Evolutionary conservation across 2,888 invertebrate genomes (phyloP), one percentile per base, ranked within the genome.

Genomic region (Scaptomyza parva): DNA sequence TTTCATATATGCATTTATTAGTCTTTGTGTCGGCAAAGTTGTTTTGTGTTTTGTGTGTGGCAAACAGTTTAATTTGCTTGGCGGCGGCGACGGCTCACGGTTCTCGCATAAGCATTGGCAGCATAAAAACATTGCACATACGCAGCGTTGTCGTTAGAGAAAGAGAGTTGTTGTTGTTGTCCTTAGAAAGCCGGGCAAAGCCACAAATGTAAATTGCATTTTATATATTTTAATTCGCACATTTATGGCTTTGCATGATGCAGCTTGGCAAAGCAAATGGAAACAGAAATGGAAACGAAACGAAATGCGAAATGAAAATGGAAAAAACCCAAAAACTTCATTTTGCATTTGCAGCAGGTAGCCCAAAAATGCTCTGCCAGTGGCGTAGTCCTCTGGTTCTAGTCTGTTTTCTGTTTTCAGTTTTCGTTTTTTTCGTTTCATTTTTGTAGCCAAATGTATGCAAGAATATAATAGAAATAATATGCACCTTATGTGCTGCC

Each of bases 171-270:
- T n/a, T n/a, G n/a, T n/a, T n/a, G n/a, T 22, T 26, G 8, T 22
- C n/a, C 0, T 17, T 11, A n/a, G 7, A 14, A 35, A 35, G 59
- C 44, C 5, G 24, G 26, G 41, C 7, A 64, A 58, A 58, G 62
- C 81, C 61, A 55, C 62, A 67, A 72, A 81, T 68, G 64, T 71
- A 83, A 68, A 77, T 80, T 75, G 66, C 75, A 68, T 78, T 78
- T 78, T 69, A 71, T 77, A 62, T 64, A 76, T 76, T 79, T 79
- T 81, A 78, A 75, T 78, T 81, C 67, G 67, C 70, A 80, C 84
- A 76, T 80, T 83, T 70, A 70, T 76, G 76, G 57, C 51, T 54
- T 59, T 48, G 59, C 70, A 71, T 67, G 70, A 20, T 30, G 47
- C n/a, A 30, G 18, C 18, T n/a, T 30, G 70, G 26, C 37, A 37